Base-by-base conservation (phyloP, 1,140 invertebrate genomes). In the Caenorhabditis briggsae region DNA sequence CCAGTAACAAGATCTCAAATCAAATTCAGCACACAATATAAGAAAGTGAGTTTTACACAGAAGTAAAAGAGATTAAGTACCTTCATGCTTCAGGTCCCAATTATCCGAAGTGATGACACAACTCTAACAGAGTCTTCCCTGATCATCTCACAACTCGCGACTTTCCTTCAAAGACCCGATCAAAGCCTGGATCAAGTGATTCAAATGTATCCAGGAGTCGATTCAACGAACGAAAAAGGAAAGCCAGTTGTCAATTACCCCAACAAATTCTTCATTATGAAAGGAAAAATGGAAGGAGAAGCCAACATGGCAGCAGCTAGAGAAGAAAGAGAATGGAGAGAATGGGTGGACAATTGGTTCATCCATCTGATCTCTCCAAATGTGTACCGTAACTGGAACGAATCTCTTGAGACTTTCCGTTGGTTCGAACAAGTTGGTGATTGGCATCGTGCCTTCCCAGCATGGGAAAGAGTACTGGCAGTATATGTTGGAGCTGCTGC, bases 261-360 rank as follows among this genome's bases (percentile, higher is more conserved):
- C 89, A 99, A 99, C 93, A 96, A 96, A 93, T 99, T 99, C 93
- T 98, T 96, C 91, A 92, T 99, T 0, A 99, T 99, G 97, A 95
- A 94, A 91, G 94, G 95, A 18, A 89, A 91, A 74, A 84, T 86
- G 16, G 58, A 88, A n/a, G 88, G 23, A 18, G 85, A 90, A 41
- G 25, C 82, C 9, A 85, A 90, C 53, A 89, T 91, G 83, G 89
- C 89, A 43, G 64, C 91, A 86, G 89, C 88, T 90, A 97, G 96
- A 55, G 95, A 96, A 88, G 97, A 99, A 93, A 94, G 96, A 82
- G 95, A 97, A 92, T 99, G 97, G 97, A 94, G 98, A 87, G 95
- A 95, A 91, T 99, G 98, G 98, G 95, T 95, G 0, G 98, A 99
- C 93, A 94, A 95, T 74, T 86, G 90, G 86, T 92, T 93, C 33